Evolutionary conservation across 1,140 invertebrate species (phyloP), one percentile per base, ranked within the genome.

Genomic region (Archivesica marissinica): DNA sequence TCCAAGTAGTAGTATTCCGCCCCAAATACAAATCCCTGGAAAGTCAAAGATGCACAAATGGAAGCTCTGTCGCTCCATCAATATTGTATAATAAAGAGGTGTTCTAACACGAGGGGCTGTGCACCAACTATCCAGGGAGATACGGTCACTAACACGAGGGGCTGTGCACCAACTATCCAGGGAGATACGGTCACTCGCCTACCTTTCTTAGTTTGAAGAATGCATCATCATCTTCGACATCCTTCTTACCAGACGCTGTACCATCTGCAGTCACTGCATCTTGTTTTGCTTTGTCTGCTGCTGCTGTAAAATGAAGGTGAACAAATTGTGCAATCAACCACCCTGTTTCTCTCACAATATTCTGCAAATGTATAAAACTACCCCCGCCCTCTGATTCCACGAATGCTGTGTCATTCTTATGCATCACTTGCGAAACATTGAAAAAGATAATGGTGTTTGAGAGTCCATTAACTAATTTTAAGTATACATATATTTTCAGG

Each of bases 131-230:
- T 64, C 78, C 59, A 81, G 64, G 61, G 78, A 15, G 17, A 1
- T n/a, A 35, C 9, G 33, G 56, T 38, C 28, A 3, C n/a, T 44
- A 68, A 9, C 50, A 72, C 39, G 9, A 15, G 4, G 13, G 28
- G 20, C 50, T 33, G 68, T 72, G 68, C 44, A 15, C 9, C 17
- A 2, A 79, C 78, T 81, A 70, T 64, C 78, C 59, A 81, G 64
- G 61, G 78, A 15, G 17, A 1, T n/a, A 35, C 9, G 33, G 56
- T 38, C 28, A 3, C 2, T 28, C 17, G 30, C 78, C 7, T 82
- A 82, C 80, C 80, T 82, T 82, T 59, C 80, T 50, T 9, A 82
- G 33, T 56, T 23, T 72, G 35, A 82, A 82, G 54, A 82, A 82
- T 1, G 80, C 80, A 82, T 82, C 80, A 72, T 82, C 80, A 23